Evolutionary conservation across 2,888 invertebrate genomes (phyloP).

Genomic region (Drosophila bunnanda): DNA sequence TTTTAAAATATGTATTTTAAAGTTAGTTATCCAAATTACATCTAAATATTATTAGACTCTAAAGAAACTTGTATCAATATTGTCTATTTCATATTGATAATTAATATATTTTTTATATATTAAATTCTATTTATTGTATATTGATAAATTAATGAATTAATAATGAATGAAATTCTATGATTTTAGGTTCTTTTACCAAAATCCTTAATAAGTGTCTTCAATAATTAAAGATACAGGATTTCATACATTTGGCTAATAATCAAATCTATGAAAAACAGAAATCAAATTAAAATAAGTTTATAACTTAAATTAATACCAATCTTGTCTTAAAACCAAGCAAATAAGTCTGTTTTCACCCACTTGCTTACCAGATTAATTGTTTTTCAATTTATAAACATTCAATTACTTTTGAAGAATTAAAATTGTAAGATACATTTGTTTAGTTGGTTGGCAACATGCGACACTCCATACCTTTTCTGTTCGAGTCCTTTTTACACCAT

Average conservation of each 20-base stretch:
- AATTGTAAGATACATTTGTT: not conserved
- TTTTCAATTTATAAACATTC: not conserved
- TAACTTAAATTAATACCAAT: not conserved
- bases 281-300: not conserved
- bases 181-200: not conserved
- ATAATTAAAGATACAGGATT: not conserved
- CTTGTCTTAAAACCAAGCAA: too few species aligned
- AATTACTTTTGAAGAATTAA: not conserved
- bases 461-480: constrained; percentile 7
- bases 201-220: not conserved
- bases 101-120: not conserved
- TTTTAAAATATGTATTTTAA: not conserved
- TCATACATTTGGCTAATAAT: not conserved
- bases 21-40: not conserved
- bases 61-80: not conserved
- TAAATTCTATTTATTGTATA: not conserved
- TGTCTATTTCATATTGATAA: not conserved
- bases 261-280: not conserved
- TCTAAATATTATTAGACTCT: not conserved
- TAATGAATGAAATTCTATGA: not conserved
- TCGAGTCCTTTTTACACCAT: constrained; percentile 30
- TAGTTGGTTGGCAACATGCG: constrained; percentile 25
- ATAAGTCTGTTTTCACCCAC: too few species aligned
- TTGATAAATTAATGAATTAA: not conserved
- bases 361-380: not conserved